Conservation (phyloP, 1,140 invertebrate genomes). For the Colletes latitarsis region DNA sequence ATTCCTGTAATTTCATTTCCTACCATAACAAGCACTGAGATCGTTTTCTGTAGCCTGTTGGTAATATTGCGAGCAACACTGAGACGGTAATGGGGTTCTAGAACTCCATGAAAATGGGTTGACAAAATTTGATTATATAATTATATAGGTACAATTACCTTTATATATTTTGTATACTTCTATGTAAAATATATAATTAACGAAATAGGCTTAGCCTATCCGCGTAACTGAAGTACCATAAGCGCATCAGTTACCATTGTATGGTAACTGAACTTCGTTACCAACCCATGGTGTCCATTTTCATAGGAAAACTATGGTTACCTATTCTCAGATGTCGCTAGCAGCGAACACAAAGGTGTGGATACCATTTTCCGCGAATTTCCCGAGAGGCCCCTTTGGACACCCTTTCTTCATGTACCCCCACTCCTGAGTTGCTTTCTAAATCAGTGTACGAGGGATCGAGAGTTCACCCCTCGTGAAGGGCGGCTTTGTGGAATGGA, state of each 20-base stretch:
- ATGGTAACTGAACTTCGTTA: neutral
- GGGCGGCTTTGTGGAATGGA: constrained; percentile 55
- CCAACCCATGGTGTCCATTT: neutral
- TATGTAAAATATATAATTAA: too few species aligned
- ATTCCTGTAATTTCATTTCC: too few species aligned
- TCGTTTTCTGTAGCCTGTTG: too few species aligned
- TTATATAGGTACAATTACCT: too few species aligned
- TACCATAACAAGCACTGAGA: too few species aligned
- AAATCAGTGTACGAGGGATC: constrained; percentile 46
- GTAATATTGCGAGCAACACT: too few species aligned
- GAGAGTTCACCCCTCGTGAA: constrained; percentile 45
- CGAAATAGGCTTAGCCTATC: too few species aligned
- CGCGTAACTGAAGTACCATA: too few species aligned
- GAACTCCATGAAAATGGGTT: too few species aligned
- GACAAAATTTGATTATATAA: too few species aligned
- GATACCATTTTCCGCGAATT: constrained; percentile 57
- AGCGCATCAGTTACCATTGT: neutral
- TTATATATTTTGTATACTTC: too few species aligned
- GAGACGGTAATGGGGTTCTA: too few species aligned
- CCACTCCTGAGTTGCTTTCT: constrained; percentile 21
- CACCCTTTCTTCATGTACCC: constrained; percentile 13
- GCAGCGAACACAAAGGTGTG: neutral
- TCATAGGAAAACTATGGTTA: neutral
- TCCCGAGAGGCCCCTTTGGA: constrained; percentile 26
- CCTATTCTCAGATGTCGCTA: constrained; percentile 26